Percentiles rank a stretch among this genome's conserved stretches.
These are phyloP conservation scores for Anguilla japonica DNA, from an alignment of 2,113 vertebrate species.

Conservation along the genomic window DNA sequence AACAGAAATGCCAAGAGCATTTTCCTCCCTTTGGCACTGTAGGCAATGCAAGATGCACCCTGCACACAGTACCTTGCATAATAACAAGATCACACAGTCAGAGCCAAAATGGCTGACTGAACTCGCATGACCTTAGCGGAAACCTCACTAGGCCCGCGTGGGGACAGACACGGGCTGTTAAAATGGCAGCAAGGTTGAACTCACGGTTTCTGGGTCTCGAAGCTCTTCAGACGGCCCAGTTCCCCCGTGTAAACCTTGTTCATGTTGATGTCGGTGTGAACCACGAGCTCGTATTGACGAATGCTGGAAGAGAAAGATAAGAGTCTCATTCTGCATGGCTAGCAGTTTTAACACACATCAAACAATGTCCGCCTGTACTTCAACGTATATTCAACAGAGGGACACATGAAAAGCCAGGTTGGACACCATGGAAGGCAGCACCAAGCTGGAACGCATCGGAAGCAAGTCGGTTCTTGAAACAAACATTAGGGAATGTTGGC, in stretches of 20 bases:
- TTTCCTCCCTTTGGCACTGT: not conserved
- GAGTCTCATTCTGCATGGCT: not conserved
- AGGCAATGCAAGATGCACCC: not conserved
- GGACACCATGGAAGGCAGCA: no score
- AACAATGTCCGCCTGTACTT: not conserved
- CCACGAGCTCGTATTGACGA: constrained; percentile 80
- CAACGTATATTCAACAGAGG: not conserved
- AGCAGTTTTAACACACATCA: constrained; percentile 8
- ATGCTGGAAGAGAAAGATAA: constrained; percentile 61
- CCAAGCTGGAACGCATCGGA: no score
- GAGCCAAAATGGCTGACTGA: not conserved
- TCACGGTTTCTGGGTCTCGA: constrained; percentile 84
- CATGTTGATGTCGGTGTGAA: constrained; percentile 67
- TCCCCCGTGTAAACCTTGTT: constrained; percentile 77
- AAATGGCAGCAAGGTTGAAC: constrained; percentile 46
- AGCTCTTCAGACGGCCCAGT: constrained; percentile 82
- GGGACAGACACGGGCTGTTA: not conserved
- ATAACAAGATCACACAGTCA: not conserved
- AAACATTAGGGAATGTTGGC: not conserved
- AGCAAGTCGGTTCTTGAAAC: not conserved
- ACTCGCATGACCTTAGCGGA: not conserved
- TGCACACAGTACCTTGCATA: not conserved
- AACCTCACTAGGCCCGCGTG: not conserved
- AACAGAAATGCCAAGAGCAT: not conserved
- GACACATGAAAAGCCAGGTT: no score